These are phyloP conservation scores for Pilophorus perplexus DNA, from an alignment of 2,888 invertebrate genomes.

Conservation along the genomic window DNA sequence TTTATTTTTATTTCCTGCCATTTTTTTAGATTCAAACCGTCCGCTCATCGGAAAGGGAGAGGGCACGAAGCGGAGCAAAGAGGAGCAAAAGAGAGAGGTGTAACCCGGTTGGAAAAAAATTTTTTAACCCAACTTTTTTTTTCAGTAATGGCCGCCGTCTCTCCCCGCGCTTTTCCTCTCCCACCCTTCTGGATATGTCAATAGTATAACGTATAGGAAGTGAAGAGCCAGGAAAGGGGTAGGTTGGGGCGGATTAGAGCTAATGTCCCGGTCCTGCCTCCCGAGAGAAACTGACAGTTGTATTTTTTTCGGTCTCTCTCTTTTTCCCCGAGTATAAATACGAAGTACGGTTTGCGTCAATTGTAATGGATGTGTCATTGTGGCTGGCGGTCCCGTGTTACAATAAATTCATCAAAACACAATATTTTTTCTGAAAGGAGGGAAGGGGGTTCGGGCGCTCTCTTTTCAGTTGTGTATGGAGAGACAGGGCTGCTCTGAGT, in stretches of 20 bases:
- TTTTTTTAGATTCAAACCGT: conserved; percentile 41
- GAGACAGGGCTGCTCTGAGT: too few species aligned
- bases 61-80: neutral
- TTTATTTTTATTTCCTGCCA: conserved; percentile 45
- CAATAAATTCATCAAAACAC: conserved; percentile 47
- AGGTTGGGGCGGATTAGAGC: conserved; percentile 32
- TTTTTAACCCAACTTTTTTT: conserved; percentile 7
- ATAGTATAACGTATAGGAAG: conserved; percentile 45
- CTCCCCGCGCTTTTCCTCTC: neutral
- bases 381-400: conserved; percentile 37
- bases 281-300: conserved; percentile 38
- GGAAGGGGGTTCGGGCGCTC: too few species aligned
- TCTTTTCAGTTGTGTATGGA: too few species aligned
- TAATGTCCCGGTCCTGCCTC: conserved; percentile 31
- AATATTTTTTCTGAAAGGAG: conserved; percentile 45
- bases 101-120: neutral
- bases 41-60: conserved; percentile 24
- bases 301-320: conserved; percentile 29
- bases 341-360: conserved; percentile 42
- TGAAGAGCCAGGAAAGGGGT: conserved; percentile 4
- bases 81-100: conserved; percentile 4
- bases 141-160: conserved; percentile 35
- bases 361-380: conserved; percentile 45
- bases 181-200: conserved; percentile 42
- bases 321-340: conserved; percentile 38